These are phyloP conservation scores for Periphyllus acericola DNA, from an alignment of 2,888 invertebrate genomes.

Conservation along the genomic window DNA sequence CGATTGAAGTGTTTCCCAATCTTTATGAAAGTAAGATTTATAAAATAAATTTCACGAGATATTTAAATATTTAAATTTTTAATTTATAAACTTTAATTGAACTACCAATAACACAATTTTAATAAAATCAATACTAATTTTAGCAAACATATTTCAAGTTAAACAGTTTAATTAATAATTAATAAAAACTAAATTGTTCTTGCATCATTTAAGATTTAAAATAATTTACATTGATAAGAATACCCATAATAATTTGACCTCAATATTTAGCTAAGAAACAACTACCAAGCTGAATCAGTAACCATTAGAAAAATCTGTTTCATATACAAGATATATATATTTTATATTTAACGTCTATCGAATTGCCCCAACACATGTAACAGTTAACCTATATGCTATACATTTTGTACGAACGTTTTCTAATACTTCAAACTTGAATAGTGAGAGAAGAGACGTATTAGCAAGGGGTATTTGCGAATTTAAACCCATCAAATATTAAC, in stretches of 20 bases:
- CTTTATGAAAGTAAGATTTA: too few relatives aligned
- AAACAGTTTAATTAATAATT: too few relatives aligned
- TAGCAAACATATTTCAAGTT: too few relatives aligned
- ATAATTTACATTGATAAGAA: too few relatives aligned
- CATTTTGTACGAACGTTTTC: conserved; percentile 29
- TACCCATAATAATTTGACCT: too few relatives aligned
- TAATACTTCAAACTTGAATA: conserved; percentile 37
- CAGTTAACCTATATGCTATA: background rate
- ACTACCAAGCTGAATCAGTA: background rate
- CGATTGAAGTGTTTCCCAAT: background rate
- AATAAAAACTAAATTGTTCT: too few relatives aligned
- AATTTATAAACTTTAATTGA: too few relatives aligned
- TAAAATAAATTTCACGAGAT: too few relatives aligned
- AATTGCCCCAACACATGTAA: background rate
- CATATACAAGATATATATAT: background rate
- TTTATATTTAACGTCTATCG: background rate
- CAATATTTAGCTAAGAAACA: background rate
- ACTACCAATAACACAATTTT: too few relatives aligned
- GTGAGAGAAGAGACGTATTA: conserved; percentile 24
- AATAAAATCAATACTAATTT: too few relatives aligned
- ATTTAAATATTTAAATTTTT: too few relatives aligned
- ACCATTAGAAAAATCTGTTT: conserved; percentile 6
- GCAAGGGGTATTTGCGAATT: conserved; percentile 47
- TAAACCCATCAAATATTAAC: conserved; percentile 57
- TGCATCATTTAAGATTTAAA: too few relatives aligned